Evolutionary conservation across 2,888 invertebrate genomes (phyloP), one percentile per base, ranked within the genome.

Genomic region (Eristalis intricaria): DNA sequence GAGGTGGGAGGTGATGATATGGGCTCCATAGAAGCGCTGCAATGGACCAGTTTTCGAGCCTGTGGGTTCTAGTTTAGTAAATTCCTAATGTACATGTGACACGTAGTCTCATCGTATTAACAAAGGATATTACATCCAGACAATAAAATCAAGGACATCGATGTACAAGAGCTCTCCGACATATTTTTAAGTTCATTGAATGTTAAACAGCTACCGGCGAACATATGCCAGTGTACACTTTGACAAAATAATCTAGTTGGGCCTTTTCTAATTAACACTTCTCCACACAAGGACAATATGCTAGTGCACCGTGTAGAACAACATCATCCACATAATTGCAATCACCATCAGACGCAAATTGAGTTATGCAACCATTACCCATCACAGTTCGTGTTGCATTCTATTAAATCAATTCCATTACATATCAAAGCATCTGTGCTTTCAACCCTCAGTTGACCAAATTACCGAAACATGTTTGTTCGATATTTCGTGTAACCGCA

Each of bases 341-440:
- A 50, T 60, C 43, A 75, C 69, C 70, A 22, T 76, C 35, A 43
- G 40, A 32, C 22, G 56, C 23, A 35, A 82, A 60, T 56, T 60
- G 22, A 65, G 71, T 71, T 70, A 70, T 70, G 35, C 65, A 22
- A 71, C 60, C 61, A 10, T 71, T 26, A 71, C 29, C 77, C 61
- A 40, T 38, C n/a, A 66, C 60, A 60, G 23, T 69, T 69, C 77
- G 73, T 83, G 64, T 68, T 78, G n/a, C 71, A 66, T 73, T 79
- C 64, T 71, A 68, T 78, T 74, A 26, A 77, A 83, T 73, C 61
- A 84, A 74, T 68, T 77, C 56, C 77, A 61, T 83, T 83, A 71
- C 71, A 76, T 63, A 64, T 40, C 56, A n/a, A 23, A 50, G 77
- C 82, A 83, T 83, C 66, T 83, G 82, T 60, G 43, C 23, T 60